These are phyloP conservation scores for Slavum lentiscoides DNA, from an alignment of 2,888 invertebrate species.

Conservation along the genomic window DNA sequence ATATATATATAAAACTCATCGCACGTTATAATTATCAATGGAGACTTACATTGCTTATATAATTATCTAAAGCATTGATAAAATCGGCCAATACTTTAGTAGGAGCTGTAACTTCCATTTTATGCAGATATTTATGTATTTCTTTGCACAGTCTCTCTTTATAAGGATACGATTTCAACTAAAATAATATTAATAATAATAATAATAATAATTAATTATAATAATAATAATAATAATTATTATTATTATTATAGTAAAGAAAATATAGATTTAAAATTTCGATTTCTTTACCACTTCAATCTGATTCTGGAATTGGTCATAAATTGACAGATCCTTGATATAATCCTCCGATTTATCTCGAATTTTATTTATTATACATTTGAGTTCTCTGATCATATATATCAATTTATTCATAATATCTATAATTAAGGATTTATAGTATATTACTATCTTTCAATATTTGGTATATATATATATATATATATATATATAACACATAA, in stretches of 20 bases:
- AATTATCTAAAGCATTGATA: constrained; percentile 4
- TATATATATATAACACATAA: not conserved
- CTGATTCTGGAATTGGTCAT: constrained; percentile 2
- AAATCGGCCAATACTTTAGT: constrained; percentile 17
- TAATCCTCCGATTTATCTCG: not conserved
- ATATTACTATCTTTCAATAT: not conserved
- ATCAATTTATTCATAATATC: not conserved
- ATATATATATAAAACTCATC: too few species aligned
- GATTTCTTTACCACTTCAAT: constrained; percentile 27
- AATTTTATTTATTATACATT: not conserved
- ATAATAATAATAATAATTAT: too few species aligned
- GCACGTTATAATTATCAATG: not conserved
- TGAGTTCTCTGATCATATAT: not conserved
- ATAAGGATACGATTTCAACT: constrained; percentile 39
- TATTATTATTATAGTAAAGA: not conserved
- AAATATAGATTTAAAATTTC: not conserved
- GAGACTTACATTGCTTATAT: constrained; percentile 21
- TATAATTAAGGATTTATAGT: not conserved
- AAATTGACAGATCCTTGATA: not conserved
- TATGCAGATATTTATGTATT: constrained; percentile 19
- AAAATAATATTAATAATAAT: not conserved
- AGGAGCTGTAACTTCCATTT: not conserved
- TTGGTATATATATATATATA: too few species aligned
- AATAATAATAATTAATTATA: too few species aligned
- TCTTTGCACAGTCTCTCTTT: constrained; percentile 26